Conservation (phyloP, 2,888 invertebrate genomes). For the Stictocephala bisonia region DNA sequence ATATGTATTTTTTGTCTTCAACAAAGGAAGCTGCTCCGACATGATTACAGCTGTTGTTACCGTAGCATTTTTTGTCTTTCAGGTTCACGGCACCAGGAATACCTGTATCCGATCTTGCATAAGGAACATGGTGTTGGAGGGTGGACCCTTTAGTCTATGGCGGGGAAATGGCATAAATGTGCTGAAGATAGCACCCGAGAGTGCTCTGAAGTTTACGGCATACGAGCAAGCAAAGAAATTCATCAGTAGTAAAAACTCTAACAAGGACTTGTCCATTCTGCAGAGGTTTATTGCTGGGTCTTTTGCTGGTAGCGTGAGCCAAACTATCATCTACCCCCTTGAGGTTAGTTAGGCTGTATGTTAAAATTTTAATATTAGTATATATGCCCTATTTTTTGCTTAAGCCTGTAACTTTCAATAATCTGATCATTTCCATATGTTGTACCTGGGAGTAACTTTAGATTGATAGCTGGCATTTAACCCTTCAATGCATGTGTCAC, state of each 20-base stretch:
- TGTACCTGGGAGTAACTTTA: no score
- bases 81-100: slow-evolving; percentile 87
- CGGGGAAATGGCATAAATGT: slow-evolving; percentile 98
- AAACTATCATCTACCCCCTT: slow-evolving; percentile 96
- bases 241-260: slow-evolving; percentile 45
- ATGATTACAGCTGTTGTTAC: no score
- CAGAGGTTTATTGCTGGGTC: slow-evolving; percentile 96
- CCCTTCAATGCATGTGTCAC: no score
- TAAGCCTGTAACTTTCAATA: no score
- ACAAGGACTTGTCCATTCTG: slow-evolving; percentile 75
- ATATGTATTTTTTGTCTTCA: no score
- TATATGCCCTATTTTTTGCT: no score
- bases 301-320: slow-evolving; percentile 94
- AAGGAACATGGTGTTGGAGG: slow-evolving; percentile 89
- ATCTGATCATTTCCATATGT: no score
- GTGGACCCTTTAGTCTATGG: slow-evolving; percentile 93
- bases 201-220: slow-evolving; percentile 98
- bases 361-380: no score
- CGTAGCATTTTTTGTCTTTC: no score
- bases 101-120: slow-evolving; percentile 70
- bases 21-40: no score
- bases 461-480: no score
- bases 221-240: slow-evolving; percentile 91
- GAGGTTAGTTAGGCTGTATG: no score
- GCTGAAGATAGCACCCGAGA: slow-evolving; percentile 98